Base-by-base conservation (phyloP, 1,140 invertebrate species). In the Drosophila willistoni region DNA sequence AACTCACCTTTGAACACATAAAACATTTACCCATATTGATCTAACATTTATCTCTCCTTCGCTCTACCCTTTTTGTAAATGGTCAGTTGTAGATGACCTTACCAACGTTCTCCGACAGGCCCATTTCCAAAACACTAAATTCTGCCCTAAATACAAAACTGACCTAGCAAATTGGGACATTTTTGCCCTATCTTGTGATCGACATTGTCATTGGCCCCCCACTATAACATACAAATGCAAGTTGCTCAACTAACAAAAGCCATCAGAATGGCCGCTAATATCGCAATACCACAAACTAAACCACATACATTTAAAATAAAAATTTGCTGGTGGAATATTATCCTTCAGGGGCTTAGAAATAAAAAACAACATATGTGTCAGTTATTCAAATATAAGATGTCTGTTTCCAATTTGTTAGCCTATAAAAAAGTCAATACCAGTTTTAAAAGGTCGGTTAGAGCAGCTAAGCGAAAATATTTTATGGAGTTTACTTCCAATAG, bases 241-340 rank as follows among this genome's bases (percentile, higher is more conserved):
- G 42, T 66, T 3, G 14, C 44, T 10, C 22, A 71, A 61, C 12
- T 61, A 29, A 61, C 47, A 29, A 71, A 61, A 54, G n/a, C 69
- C 22, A 59, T 71, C 10, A 33, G 54, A 13, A 34, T 25, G 3
- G 57, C 64, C 14, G 59, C 59, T 1, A 66, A 72, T 54, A 36
- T 34, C 13, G 17, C 70, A 25, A 72, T 72, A 33, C 64, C 70
- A 51, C 44, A 66, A 13, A 54, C 70, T n/a, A 71, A 36, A 13
- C 22, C 36, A 29, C 29, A 47, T 12, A 39, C 55, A 22, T 54
- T 44, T 34, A 56, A 51, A 47, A 59, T 29, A 34, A 47, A 44
- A 12, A 44, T 47, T 10, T 19, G 7, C 41, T 66, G 55, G 63
- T 68, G 70, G 64, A 66, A 55, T 17, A 67, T 39, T 7, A 57